These are phyloP conservation scores for Gymnothorax reevesii DNA, from an alignment of 2,797 vertebrate species.

Conservation along the genomic window DNA sequence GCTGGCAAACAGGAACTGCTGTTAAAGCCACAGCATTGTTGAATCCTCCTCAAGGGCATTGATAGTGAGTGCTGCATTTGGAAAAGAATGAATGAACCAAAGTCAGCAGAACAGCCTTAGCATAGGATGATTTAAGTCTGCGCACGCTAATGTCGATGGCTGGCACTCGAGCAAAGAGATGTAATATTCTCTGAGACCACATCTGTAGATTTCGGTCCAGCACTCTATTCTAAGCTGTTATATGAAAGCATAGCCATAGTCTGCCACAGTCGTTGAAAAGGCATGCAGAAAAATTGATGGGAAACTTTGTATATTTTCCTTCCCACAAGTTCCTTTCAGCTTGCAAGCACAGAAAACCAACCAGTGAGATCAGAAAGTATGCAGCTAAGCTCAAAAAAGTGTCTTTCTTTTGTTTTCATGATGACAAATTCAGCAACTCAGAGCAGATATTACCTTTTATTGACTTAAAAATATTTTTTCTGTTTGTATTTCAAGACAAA, in stretches of 20 bases:
- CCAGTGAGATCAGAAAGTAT: not conserved
- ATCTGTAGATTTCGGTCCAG: not conserved
- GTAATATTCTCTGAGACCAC: conserved; percentile 1
- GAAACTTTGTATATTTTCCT: not conserved
- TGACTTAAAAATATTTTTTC: not conserved
- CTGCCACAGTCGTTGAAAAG: conserved; percentile 5
- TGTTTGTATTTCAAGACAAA: not conserved
- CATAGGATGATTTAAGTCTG: conserved; percentile 13
- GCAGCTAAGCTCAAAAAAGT: not conserved
- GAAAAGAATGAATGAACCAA: not conserved
- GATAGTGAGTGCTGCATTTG: not conserved
- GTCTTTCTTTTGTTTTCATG: not conserved
- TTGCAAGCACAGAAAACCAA: conserved; percentile 13
- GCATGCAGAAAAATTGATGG: not conserved
- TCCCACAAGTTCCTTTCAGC: not conserved
- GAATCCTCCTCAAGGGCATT: conserved; percentile 10
- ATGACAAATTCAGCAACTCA: not conserved
- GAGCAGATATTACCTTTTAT: not conserved
- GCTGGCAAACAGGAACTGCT: conserved; percentile 23
- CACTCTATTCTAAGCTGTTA: not conserved
- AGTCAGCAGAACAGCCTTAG: conserved; percentile 11
- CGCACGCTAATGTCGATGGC: not conserved
- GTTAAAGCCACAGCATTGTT: conserved; percentile 9
- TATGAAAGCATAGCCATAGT: not conserved
- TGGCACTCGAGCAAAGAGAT: not conserved